Base-by-base conservation (phyloP, 2,113 vertebrate genomes). In the Azemiops feae region DNA sequence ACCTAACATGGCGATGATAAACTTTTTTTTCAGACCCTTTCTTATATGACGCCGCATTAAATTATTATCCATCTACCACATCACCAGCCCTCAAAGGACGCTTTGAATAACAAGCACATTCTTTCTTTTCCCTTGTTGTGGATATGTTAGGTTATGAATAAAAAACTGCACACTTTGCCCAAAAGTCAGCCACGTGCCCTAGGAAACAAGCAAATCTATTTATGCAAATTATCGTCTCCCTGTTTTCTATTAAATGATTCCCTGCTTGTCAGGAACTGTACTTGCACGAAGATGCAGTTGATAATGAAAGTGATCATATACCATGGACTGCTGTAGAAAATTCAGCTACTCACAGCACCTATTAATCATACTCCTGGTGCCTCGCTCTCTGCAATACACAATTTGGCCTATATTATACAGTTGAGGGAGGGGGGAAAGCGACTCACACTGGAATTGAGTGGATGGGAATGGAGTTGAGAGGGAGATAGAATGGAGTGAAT, bases 311-410 rank as follows among this genome's bases (percentile, higher is more conserved):
- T 92, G 96, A 95, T 97, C 96, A 95, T 94, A 92, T 96, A 97
- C 96, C 97, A 98, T n/a, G n/a, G n/a, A n/a, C n/a, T n/a, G n/a
- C n/a, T n/a, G n/a, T n/a, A n/a, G n/a, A n/a, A n/a, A n/a, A n/a
- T 95, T 96, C 96, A 92, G 88, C 97, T 96, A 92, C 96, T 97
- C 97, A 95, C 95, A 95, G 96, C n/a, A n/a, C 95, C 96, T 96
- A 97, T 97, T 97, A 97, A 97, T 98, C 96, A 97, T n/a, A 95
- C 45, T 94, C 91, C 95, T 96, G 95, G 95, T 95, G 93, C 89
- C 92, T 57, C 53, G 74, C 93, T 94, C 89, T 94, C 92, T 95
- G 94, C 96, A 89, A 95, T 92, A 0, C 1, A 90, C 94, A 96
- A n/a, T n/a, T n/a, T n/a, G n/a, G n/a, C n/a, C n/a, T n/a, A n/a